Conservation (phyloP, 2,113 vertebrate genomes). For the Sebastes fasciatus region DNA sequence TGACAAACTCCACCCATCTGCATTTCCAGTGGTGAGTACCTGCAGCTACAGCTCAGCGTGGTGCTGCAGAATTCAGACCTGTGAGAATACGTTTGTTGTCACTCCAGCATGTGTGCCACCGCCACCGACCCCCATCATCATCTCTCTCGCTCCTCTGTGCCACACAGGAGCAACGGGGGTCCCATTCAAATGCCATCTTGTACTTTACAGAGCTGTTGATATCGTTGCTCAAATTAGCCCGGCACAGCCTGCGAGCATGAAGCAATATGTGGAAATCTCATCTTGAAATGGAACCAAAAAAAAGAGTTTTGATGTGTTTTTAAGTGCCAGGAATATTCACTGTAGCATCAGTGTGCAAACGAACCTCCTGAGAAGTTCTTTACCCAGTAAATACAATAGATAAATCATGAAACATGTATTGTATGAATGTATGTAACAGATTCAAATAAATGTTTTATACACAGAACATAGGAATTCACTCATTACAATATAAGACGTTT, state of each 20-base stretch:
- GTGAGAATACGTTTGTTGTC: constrained; percentile 19
- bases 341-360: background rate
- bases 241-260: constrained; percentile 24
- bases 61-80: constrained; percentile 14
- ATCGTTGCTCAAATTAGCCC: constrained; percentile 6
- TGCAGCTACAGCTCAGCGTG: background rate
- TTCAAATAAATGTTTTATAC: constrained; percentile 19
- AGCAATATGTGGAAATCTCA: constrained; percentile 52
- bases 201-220: constrained; percentile 26
- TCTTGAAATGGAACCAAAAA: background rate
- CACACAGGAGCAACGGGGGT: constrained; percentile 39
- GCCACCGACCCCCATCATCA: constrained; percentile 8
- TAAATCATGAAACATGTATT: background rate
- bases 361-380: background rate
- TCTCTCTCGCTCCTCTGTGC: background rate
- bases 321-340: background rate
- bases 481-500: constrained; percentile 6
- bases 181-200: constrained; percentile 33
- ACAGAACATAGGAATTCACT: background rate
- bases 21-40: background rate
- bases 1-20: background rate
- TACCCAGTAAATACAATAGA: background rate
- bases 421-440: background rate
- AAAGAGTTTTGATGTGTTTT: constrained; percentile 4
- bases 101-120: constrained; percentile 12